A percentile compares a stretch with the other conserved stretches of the same genome.
Conservation (phyloP, 2,888 invertebrate genomes). For the Cryptosula pallasiana region DNA sequence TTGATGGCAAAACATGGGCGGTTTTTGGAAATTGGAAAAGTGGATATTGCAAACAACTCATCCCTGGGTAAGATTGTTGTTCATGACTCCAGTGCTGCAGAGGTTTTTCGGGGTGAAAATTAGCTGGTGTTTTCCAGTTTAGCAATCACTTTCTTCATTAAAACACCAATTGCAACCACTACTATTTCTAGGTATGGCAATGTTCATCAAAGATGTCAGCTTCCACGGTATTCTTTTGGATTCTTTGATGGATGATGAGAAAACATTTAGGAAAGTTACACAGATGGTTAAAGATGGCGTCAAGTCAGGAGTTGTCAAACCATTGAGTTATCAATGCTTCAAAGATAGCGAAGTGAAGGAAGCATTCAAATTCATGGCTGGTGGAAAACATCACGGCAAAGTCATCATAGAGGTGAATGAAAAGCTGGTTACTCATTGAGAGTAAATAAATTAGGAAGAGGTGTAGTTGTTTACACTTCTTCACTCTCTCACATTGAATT, state of each 20-base stretch:
- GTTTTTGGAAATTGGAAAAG: constrained; percentile 97
- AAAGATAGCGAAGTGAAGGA: constrained; percentile 80
- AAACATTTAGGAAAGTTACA: constrained; percentile 70
- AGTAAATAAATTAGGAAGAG: no score
- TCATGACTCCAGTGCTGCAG: no score
- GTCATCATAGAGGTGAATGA: constrained; percentile 68
- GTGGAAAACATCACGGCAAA: constrained; percentile 96
- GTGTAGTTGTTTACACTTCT: no score
- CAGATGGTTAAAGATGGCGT: constrained; percentile 78
- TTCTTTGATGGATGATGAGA: constrained; percentile 73
- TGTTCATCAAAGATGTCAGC: constrained; percentile 92
- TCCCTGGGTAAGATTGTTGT: constrained; percentile 62
- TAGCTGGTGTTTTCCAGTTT: no score
- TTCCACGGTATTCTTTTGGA: constrained; percentile 97
- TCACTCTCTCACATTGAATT: no score
- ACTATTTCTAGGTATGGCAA: constrained; percentile 82
- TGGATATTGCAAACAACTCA: constrained; percentile 86
- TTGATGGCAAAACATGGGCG: constrained; percentile 87
- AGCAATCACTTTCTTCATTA: no score
- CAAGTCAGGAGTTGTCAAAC: constrained; percentile 77
- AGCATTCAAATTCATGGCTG: constrained; percentile 89
- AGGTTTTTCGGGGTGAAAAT: no score
- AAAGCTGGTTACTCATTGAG: no score
- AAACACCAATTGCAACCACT: no score
- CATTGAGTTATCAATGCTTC: constrained; percentile 82